These are phyloP conservation scores for Battus philenor DNA, from an alignment of 1,140 invertebrate genomes.

Conservation along the genomic window DNA sequence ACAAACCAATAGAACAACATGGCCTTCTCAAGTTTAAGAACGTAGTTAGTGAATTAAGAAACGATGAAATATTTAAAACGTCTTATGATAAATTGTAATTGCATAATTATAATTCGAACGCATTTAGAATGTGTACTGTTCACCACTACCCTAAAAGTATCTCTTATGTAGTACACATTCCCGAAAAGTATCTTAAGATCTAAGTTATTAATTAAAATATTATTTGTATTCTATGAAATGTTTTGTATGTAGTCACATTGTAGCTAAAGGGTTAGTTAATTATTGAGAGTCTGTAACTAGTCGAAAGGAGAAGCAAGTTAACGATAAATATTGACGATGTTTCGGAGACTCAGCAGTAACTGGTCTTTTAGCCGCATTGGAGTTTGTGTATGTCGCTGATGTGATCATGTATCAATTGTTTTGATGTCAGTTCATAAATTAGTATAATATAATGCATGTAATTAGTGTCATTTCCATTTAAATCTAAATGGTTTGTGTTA, in stretches of 20 bases:
- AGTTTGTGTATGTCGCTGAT: slow-evolving; percentile 19
- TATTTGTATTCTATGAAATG: slow-evolving; percentile 12
- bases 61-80: slow-evolving; percentile 27
- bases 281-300: not conserved
- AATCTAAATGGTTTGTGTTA: slow-evolving; percentile 47
- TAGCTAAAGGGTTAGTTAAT: slow-evolving; percentile 10
- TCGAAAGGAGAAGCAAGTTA: no score
- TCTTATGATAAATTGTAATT: slow-evolving; percentile 43
- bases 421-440: slow-evolving; percentile 46
- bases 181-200: slow-evolving; percentile 7
- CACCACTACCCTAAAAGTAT: slow-evolving; percentile 36
- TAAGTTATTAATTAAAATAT: slow-evolving; percentile 6
- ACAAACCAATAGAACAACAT: slow-evolving; percentile 29
- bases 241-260: slow-evolving; percentile 15
- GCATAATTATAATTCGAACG: slow-evolving; percentile 37
- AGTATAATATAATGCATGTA: slow-evolving; percentile 48
- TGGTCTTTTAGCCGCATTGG: slow-evolving; percentile 14
- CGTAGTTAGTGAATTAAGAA: slow-evolving; percentile 38
- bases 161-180: slow-evolving; percentile 21
- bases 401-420: slow-evolving; percentile 31
- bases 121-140: slow-evolving; percentile 33
- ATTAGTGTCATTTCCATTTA: slow-evolving; percentile 50
- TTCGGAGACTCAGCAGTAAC: no score
- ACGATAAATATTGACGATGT: no score
- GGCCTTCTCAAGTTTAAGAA: slow-evolving; percentile 38